Percentiles rank a stretch among this genome's conserved stretches.
phyloP scores from a whole-genome alignment of 2,888 invertebrate genomes.

The Allolobophora icterica region DNA sequence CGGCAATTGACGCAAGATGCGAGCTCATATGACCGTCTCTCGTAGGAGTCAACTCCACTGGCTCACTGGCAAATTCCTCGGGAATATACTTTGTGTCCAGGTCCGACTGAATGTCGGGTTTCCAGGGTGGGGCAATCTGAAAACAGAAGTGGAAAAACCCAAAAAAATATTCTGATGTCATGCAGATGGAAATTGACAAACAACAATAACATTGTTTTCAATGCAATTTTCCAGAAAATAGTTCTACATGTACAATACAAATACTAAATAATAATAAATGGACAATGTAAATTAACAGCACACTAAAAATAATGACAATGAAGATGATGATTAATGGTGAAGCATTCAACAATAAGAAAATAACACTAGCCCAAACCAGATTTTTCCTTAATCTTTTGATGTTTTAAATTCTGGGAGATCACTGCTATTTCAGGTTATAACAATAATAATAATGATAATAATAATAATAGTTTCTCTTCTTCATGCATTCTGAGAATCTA shows the following conservation, averaged over 20 bases:
- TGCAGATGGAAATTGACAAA: background rate
- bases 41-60: conserved; percentile 93
- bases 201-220: background rate
- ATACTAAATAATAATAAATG: background rate
- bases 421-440: background rate
- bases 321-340: background rate
- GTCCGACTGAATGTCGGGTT: conserved; percentile 80
- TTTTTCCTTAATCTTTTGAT: background rate
- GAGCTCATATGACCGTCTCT: conserved; percentile 33
- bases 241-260: background rate
- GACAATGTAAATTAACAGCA: background rate
- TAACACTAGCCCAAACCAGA: background rate
- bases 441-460: no score
- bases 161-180: no score
- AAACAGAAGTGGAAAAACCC: background rate
- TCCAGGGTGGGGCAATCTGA: conserved; percentile 79
- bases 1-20: conserved; percentile 69
- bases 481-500: background rate
- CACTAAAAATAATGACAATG: background rate
- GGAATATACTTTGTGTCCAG: conserved; percentile 74
- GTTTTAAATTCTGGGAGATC: background rate
- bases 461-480: background rate
- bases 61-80: conserved; percentile 71
- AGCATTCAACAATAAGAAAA: background rate
- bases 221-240: background rate